Percentiles rank a stretch among this genome's conserved stretches.
Conservation (phyloP, 2,888 invertebrate genomes). For the Chrysotoxum bicinctum region DNA sequence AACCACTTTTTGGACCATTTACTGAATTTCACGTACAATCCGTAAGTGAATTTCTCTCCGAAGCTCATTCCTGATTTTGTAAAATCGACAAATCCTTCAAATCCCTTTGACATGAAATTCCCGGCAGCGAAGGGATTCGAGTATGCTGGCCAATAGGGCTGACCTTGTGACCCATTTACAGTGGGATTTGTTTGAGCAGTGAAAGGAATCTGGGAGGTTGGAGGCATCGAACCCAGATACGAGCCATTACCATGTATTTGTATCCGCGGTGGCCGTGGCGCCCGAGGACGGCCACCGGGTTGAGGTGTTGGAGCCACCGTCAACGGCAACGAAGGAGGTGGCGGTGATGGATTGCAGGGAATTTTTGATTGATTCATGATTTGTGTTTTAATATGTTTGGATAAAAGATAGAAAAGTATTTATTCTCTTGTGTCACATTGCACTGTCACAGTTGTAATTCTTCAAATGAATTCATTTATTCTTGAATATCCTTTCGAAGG, state of each 20-base stretch:
- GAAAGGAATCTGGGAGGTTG: slow-evolving; percentile 76
- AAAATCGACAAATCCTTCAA: slow-evolving; percentile 89
- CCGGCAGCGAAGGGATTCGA: slow-evolving; percentile 85
- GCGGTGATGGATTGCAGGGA: slow-evolving; percentile 36
- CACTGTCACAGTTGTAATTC: slow-evolving; percentile 31
- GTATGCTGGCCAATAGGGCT: slow-evolving; percentile 80
- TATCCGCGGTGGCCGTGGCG: slow-evolving; percentile 79
- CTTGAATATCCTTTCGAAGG: slow-evolving; percentile 2
- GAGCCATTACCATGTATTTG: slow-evolving; percentile 77
- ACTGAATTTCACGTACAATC: slow-evolving; percentile 90
- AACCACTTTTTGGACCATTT: slow-evolving; percentile 92
- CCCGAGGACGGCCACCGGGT: slow-evolving; percentile 75
- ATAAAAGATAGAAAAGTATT: background rate
- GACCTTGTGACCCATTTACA: slow-evolving; percentile 69
- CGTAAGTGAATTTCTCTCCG: slow-evolving; percentile 91
- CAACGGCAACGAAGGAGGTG: background rate
- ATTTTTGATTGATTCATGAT: slow-evolving; percentile 23
- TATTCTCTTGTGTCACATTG: slow-evolving; percentile 51
- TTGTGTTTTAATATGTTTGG: background rate
- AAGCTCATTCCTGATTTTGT: slow-evolving; percentile 91
- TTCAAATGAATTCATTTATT: background rate
- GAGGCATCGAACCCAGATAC: slow-evolving; percentile 75
- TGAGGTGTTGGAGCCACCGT: slow-evolving; percentile 67
- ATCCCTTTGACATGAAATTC: slow-evolving; percentile 90
- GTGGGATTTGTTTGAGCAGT: slow-evolving; percentile 76